Conservation (phyloP, 2,113 vertebrate genomes). For the Leucopsar rothschildi region DNA sequence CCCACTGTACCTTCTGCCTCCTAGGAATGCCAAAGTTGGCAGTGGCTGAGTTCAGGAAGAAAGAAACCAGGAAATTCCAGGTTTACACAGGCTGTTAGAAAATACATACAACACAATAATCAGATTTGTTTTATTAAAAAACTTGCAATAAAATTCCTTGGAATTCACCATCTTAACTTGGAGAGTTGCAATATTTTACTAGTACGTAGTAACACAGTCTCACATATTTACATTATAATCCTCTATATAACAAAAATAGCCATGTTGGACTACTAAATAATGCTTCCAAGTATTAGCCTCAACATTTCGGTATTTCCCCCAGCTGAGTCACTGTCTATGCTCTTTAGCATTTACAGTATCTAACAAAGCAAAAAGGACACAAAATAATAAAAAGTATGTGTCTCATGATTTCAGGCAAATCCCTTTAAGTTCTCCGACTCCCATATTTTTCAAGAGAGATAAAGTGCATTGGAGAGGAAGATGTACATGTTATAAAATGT, state of each 20-base stretch:
- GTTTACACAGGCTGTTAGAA: background rate
- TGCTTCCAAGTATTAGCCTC: constrained; percentile 67
- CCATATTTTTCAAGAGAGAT: constrained; percentile 73
- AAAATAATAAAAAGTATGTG: background rate
- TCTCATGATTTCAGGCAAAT: constrained; percentile 56
- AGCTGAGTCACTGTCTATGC: constrained; percentile 49
- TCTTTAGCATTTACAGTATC: constrained; percentile 58
- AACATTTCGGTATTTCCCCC: constrained; percentile 2
- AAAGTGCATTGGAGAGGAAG: constrained; percentile 84
- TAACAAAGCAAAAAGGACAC: constrained; percentile 55
- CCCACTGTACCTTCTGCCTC: background rate
- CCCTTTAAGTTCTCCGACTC: constrained; percentile 63
- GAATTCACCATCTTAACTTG: constrained; percentile 78
- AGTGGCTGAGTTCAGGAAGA: background rate
- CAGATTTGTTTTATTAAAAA: constrained; percentile 76
- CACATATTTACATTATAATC: constrained; percentile 80
- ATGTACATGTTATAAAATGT: constrained; percentile 29
- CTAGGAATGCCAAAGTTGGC: background rate
- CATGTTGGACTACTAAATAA: constrained; percentile 73
- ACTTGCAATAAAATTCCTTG: constrained; percentile 80
- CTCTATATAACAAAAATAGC: constrained; percentile 86
- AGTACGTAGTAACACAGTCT: constrained; percentile 78
- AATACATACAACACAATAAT: background rate
- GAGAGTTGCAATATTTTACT: constrained; percentile 80
- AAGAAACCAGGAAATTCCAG: background rate